A percentile compares a stretch with the other conserved stretches of the same genome.
Evolutionary conservation across 1,140 invertebrate species (phyloP).

Genomic region (Aphelinus atriplicis): DNA sequence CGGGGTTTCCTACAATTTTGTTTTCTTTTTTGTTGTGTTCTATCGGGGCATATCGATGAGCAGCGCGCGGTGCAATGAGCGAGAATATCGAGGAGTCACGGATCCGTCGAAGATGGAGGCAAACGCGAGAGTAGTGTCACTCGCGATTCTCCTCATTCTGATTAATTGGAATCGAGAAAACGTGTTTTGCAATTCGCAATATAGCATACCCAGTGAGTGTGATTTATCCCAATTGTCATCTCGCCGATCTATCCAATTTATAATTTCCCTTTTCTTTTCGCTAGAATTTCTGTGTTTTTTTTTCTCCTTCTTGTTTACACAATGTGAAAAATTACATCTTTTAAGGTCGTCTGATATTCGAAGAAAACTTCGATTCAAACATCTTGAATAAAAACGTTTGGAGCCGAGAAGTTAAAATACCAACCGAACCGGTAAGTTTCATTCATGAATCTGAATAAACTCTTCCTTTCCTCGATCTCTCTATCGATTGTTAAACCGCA

Average conservation of each 20-base stretch:
- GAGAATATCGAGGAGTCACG: background rate
- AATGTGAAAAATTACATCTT: background rate
- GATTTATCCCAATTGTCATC: conserved; percentile 13
- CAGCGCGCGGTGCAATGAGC: background rate
- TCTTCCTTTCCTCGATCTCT: too few species aligned
- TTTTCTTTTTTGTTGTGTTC: conserved; percentile 1
- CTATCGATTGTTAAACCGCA: too few species aligned
- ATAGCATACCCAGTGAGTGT: conserved; percentile 1
- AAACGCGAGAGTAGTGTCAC: background rate
- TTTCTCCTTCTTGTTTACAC: background rate
- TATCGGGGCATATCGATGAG: conserved; percentile 8
- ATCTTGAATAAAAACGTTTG: conserved; percentile 45
- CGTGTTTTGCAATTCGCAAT: conserved; percentile 11
- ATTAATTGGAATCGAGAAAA: conserved; percentile 19
- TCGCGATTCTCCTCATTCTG: conserved; percentile 9
- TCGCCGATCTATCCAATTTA: background rate
- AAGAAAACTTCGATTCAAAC: conserved; percentile 47
- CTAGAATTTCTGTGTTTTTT: background rate
- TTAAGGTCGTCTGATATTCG: conserved; percentile 44
- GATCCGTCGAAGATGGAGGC: conserved; percentile 8
- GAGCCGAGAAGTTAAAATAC: conserved; percentile 50
- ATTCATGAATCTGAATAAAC: too few species aligned
- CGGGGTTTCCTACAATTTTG: background rate
- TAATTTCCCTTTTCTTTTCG: background rate
- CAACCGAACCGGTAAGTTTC: conserved; percentile 49